Conservation (phyloP, 2,797 vertebrate species). For the Myoxocephalus aenaeus region DNA sequence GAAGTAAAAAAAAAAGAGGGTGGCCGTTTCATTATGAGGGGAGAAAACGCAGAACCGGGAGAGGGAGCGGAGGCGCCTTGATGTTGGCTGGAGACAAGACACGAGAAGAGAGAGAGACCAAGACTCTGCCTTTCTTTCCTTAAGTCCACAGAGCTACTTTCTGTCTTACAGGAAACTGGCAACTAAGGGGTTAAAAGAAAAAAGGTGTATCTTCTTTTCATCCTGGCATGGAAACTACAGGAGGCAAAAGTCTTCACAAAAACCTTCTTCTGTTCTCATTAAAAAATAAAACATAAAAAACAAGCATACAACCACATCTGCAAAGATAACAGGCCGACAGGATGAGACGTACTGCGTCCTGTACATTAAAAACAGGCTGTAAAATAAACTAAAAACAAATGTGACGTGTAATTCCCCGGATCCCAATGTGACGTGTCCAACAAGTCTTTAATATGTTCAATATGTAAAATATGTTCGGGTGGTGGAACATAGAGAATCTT, state of each 20-base stretch:
- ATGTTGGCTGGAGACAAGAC: constrained; percentile 36
- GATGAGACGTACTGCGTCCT: neutral
- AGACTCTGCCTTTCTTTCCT: constrained; percentile 32
- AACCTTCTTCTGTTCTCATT: neutral
- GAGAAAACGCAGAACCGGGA: constrained; percentile 10
- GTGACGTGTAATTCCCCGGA: rapidly evolving
- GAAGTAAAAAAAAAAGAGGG: constrained; percentile 54
- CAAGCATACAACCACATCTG: neutral
- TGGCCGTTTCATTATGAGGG: constrained; percentile 53
- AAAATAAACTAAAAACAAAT: neutral
- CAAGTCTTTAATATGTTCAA: too few species aligned
- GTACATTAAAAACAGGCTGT: neutral
- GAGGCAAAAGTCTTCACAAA: too few species aligned
- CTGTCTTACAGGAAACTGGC: constrained; percentile 37
- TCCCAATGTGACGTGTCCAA: too few species aligned
- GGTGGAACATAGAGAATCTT: neutral
- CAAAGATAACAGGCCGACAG: neutral
- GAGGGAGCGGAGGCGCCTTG: constrained; percentile 31
- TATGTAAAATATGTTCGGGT: too few species aligned
- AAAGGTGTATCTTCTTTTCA: neutral
- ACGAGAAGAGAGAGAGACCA: constrained; percentile 31
- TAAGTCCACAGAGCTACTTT: constrained; percentile 1
- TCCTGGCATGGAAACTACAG: neutral
- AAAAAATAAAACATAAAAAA: too few species aligned
- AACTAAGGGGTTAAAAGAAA: neutral